A percentile compares a stretch with the other conserved stretches of the same genome.
phyloP scores from a whole-genome alignment of 2,888 invertebrate genomes.

The Gisinianus flammeolus region DNA sequence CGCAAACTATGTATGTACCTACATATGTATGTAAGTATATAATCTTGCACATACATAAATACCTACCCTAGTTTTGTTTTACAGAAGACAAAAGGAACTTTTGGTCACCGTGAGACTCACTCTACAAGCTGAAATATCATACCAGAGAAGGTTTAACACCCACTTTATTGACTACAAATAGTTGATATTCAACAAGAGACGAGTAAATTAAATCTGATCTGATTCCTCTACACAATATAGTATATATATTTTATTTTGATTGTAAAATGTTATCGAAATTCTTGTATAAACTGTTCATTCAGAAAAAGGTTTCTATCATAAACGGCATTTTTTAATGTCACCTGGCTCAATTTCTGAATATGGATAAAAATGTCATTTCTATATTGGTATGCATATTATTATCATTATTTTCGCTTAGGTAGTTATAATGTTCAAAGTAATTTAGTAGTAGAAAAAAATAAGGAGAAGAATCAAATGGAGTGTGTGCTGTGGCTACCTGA shows the following conservation, averaged over 20 bases:
- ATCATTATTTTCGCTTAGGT: no score
- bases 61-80: neutral
- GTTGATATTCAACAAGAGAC: neutral
- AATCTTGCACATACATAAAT: neutral
- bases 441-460: neutral
- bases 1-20: no score
- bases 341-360: no score
- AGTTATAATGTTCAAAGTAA: neutral
- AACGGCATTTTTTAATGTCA: neutral
- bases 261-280: neutral
- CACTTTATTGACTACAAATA: neutral
- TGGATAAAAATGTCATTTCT: neutral
- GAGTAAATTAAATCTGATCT: neutral
- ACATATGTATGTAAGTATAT: neutral
- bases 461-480: neutral
- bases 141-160: neutral
- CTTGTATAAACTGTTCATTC: neutral
- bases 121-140: neutral
- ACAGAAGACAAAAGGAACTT: conserved; percentile 20
- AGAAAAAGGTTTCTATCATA: neutral
- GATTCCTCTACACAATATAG: no score
- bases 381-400: neutral
- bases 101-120: conserved; percentile 25
- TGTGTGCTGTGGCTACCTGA: neutral
- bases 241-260: neutral